These are phyloP conservation scores for Enteromius anoplus DNA, from an alignment of 2,797 vertebrate genomes.

Conservation along the genomic window DNA sequence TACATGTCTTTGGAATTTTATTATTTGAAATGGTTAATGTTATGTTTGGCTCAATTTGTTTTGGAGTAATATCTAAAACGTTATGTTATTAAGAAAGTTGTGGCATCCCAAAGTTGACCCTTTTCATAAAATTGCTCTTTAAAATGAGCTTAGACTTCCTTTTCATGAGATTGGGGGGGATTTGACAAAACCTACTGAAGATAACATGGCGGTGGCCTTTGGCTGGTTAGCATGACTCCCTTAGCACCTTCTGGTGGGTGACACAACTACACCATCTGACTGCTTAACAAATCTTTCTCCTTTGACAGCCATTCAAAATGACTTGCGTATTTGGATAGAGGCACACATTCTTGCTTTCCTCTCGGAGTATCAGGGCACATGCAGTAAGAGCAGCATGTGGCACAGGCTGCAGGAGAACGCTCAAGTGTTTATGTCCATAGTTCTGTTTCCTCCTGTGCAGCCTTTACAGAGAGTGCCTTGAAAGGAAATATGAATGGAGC, in stretches of 20 bases:
- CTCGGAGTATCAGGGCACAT: conserved; percentile 1
- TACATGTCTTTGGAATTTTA: neutral
- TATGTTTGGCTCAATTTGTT: neutral
- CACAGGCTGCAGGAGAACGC: conserved; percentile 7
- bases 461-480: conserved; percentile 45
- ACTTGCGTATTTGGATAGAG: neutral
- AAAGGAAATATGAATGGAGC: conserved; percentile 45
- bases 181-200: neutral
- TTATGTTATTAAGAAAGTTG: neutral
- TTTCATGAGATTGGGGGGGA: neutral
- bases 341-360: conserved; percentile 23
- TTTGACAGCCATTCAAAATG: neutral
- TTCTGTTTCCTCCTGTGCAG: conserved; percentile 34
- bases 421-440: conserved; percentile 40
- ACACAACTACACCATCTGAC: conserved; percentile 3
- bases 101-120: neutral
- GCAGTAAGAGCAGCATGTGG: conserved; percentile 30
- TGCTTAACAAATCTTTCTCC: neutral
- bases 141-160: neutral
- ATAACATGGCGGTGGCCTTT: neutral
- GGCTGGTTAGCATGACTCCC: neutral
- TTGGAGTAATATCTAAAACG: neutral
- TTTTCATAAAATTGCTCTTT: neutral
- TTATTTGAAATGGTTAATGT: neutral
- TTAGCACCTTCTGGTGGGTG: conserved; percentile 2